Conservation (phyloP, 2,797 vertebrate species). For the Babyrousa celebensis region DNA sequence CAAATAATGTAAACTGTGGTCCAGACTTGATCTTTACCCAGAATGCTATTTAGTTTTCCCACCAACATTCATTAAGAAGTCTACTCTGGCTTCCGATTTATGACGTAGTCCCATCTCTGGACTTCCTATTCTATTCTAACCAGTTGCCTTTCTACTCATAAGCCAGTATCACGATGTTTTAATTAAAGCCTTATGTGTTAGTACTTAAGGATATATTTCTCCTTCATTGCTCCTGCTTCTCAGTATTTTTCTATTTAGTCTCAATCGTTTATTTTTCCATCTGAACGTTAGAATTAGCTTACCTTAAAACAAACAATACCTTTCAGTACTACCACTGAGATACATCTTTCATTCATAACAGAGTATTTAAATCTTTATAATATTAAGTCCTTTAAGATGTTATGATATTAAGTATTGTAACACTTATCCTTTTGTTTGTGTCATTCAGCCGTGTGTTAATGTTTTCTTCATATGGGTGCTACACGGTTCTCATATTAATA, state of each 20-base stretch:
- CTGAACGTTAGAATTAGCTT: conserved; percentile 11
- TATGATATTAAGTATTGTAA: not conserved
- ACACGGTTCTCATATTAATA: not conserved
- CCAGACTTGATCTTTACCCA: too few species aligned
- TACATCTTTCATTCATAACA: conserved; percentile 8
- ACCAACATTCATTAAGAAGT: not conserved
- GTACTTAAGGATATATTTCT: not conserved
- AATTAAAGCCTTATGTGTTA: not conserved
- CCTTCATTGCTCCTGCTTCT: not conserved
- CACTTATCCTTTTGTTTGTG: not conserved
- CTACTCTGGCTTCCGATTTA: not conserved
- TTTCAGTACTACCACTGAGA: not conserved
- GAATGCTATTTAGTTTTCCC: not conserved
- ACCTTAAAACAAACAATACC: not conserved
- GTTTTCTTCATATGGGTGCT: not conserved
- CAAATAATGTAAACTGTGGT: not conserved
- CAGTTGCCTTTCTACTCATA: not conserved
- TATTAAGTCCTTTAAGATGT: not conserved
- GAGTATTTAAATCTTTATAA: conserved; percentile 23
- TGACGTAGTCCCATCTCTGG: not conserved
- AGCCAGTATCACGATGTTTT: not conserved
- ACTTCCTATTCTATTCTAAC: not conserved
- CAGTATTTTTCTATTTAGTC: not conserved
- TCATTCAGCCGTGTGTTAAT: not conserved
- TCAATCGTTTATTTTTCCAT: conserved; percentile 21